phyloP scores from a whole-genome alignment of 2,888 invertebrate genomes.

The Hirtodrosophila duncani region DNA sequence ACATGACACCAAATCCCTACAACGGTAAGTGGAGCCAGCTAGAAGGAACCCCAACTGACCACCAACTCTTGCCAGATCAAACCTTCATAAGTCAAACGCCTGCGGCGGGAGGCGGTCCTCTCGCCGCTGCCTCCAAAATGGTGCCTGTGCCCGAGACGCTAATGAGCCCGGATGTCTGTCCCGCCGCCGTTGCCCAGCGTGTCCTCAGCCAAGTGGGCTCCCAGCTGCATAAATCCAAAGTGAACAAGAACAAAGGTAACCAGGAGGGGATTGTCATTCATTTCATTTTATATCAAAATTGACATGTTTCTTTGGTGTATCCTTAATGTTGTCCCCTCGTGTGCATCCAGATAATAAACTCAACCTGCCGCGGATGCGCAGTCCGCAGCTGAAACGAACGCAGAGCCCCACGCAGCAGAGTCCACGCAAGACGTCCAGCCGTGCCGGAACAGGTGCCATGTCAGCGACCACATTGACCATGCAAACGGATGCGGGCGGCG shows the following conservation, averaged over 20 bases:
- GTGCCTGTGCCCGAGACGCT: constrained; percentile 92
- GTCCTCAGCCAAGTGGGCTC: constrained; percentile 69
- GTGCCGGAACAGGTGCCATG: constrained; percentile 13
- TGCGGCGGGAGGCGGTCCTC: constrained; percentile 79
- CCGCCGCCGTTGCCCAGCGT: constrained; percentile 74
- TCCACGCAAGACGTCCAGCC: constrained; percentile 66
- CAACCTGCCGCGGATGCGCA: constrained; percentile 76
- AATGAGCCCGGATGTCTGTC: constrained; percentile 87
- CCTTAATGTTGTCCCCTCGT: constrained; percentile 3
- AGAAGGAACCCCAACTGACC: too few relatives aligned
- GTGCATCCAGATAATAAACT: constrained; percentile 71
- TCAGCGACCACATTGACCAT: constrained; percentile 41
- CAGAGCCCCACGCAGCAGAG: constrained; percentile 75
- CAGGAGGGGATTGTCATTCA: too few relatives aligned
- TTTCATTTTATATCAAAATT: constrained; percentile 4
- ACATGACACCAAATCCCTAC: constrained; percentile 76
- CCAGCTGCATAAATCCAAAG: constrained; percentile 75
- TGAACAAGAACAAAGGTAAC: constrained; percentile 76
- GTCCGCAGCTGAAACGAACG: constrained; percentile 73
- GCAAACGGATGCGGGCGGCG: constrained; percentile 69
- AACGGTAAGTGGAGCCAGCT: too few relatives aligned
- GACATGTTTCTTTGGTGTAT: neutral
- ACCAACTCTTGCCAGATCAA: constrained; percentile 58
- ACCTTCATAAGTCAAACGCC: constrained; percentile 52
- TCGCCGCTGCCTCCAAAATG: constrained; percentile 91